Evolutionary conservation across 2,797 vertebrate species (phyloP), one percentile per base, ranked within the genome.

Genomic region (Enteromius argenteus): DNA sequence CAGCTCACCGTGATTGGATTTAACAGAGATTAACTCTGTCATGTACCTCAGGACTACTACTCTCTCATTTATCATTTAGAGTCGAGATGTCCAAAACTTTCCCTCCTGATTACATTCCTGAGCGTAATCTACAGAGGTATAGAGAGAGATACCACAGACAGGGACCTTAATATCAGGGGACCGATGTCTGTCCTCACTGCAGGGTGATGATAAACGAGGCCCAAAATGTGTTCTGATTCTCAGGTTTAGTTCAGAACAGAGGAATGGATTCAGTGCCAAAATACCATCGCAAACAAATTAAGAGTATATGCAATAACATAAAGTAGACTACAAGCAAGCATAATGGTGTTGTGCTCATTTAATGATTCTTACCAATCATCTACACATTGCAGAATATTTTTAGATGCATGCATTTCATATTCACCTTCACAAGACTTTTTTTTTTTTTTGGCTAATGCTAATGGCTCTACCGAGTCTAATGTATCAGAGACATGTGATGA

Each of bases 1-100:
- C 93, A 92, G 87, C 89, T 93, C 85, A 89, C 87, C 92, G 89
- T 91, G 92, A 94, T 92, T 91, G 93, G 94, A 95, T 94, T 95
- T 91, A 91, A 86, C 84, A 80, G 89, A 92, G 94, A 95, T 95
- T 95, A 95, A 83, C 88, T 87, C 85, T 2, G 60, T n/a, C 79
- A 84, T 88, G 10, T 85, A 13, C 37, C 91, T 90, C 84, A 83
- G 85, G 89, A 89, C 58, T 68, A 68, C 30, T 56, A 75, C 69
- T 76, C 69, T 71, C 91, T 80, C 85, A 86, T 87, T 87, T 88
- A 90, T 93, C 90, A 88, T 42, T 71, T 81, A 87, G 81, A 14
- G 53, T 66, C 35, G 39, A 56, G 73, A 82, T 73, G 42, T 79
- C 68, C 46, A 74, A 87, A 84, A 81, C 79, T 23, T 51, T 87